Base-by-base conservation (phyloP, 1,140 invertebrate species). In the Choristoneura fumiferana region DNA sequence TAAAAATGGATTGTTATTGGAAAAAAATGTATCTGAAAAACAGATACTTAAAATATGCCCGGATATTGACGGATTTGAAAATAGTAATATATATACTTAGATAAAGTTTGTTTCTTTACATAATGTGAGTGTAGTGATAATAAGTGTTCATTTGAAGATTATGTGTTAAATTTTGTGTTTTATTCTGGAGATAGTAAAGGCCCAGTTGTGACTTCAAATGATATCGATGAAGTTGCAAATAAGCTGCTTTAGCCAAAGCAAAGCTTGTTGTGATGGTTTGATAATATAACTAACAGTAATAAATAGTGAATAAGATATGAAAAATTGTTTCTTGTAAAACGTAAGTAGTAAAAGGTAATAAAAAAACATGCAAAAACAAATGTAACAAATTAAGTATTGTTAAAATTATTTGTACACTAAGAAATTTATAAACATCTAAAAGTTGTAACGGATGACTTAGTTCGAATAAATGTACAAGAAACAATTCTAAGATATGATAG, bases 21-120 rank as follows among this genome's bases (percentile, higher is more conserved):
- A 1, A 49, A 49, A 22, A 29, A 29, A 59, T 49, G 55, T 64
- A 61, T 65, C 56, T 71, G 22, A 29, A 53, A 62, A 49, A 49
- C 49, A 52, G 15, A 54, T 33, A 54, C 63, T 58, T 59, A 62
- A n/a, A 49, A 49, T 55, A 67, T 14, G 73, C 66, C 81, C 79
- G 79, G 83, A 79, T 65, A 69, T 58, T 76, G 55, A 78, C 78
- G 79, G 81, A 73, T 72, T 79, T 82, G 68, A 52, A 29, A 12
- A 57, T 22, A 40, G 6, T 52, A 60, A 37, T 54, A 54, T 49
- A 49, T 8, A 38, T 33, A 57, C 8, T 10, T 33, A 36, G 54
- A 62, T 57, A 58, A 55, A 49, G 61, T 64, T 57, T 66, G 17
- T 29, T 29, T 29, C 56, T 37, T 43, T 69, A 52, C n/a, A n/a